These are phyloP conservation scores for Pseudomyrmex cubaensis DNA, from an alignment of 1,140 invertebrate genomes.

Conservation along the genomic window DNA sequence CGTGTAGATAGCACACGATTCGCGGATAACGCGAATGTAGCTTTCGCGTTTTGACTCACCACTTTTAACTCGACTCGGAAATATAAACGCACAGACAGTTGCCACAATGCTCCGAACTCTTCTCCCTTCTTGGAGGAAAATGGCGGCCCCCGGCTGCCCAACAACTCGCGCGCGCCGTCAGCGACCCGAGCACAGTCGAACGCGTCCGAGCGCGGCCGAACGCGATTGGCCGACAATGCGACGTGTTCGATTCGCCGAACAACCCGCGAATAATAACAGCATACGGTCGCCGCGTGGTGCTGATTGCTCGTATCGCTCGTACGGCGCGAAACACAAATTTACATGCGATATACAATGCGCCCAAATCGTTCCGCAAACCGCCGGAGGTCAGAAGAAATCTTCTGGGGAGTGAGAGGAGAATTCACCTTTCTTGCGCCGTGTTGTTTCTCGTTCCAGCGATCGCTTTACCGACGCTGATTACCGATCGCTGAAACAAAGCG, in stretches of 20 bases:
- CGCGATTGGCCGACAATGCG: conserved; percentile 17
- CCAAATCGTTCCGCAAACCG: too few relatives aligned
- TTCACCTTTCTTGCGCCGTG: too few relatives aligned
- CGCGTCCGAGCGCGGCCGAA: conserved; percentile 51
- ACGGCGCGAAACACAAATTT: not conserved
- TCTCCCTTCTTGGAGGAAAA: conserved; percentile 83
- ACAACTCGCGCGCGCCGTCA: conserved; percentile 74
- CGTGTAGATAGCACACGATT: conserved; percentile 25
- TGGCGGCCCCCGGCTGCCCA: conserved; percentile 82
- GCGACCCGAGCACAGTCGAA: conserved; percentile 63
- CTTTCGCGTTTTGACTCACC: conserved; percentile 50
- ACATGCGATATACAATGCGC: too few relatives aligned
- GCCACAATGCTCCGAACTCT: conserved; percentile 76
- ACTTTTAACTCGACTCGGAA: conserved; percentile 51
- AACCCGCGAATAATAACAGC: not conserved
- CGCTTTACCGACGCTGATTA: too few relatives aligned
- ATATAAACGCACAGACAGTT: conserved; percentile 45
- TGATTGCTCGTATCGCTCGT: not conserved
- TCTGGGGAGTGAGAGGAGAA: too few relatives aligned
- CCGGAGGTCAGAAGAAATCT: too few relatives aligned
- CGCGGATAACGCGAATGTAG: not conserved
- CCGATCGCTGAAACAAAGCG: too few relatives aligned
- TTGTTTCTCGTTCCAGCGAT: too few relatives aligned
- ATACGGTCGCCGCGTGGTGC: not conserved
- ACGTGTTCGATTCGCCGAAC: conserved; percentile 28